Evolutionary conservation across 2,113 vertebrate genomes (phyloP), one percentile per base, ranked within the genome.

Genomic region (Romanogobio albipinnatus): DNA sequence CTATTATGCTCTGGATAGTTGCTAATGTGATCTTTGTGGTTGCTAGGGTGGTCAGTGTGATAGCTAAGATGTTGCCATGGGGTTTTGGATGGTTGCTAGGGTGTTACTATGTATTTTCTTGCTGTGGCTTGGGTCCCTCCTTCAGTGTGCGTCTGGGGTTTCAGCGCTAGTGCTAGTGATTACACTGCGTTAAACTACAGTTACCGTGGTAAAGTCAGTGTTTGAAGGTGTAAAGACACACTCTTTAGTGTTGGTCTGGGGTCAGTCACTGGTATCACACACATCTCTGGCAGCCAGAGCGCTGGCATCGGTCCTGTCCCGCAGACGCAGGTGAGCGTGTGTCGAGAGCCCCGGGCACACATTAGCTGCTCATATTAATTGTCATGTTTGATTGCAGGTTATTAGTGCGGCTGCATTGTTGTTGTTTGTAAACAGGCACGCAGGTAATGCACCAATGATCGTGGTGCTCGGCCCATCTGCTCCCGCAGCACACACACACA

Each of bases 401-500:
- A 93, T 93, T 92, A 94, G 90, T 90, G 75, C 88, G 89, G 88
- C 89, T 88, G 91, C 82, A 93, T 94, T 93, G 94, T 94, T 93
- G 90, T 89, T 89, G 93, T 93, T 93, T 90, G 90, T 93, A 93
- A 92, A 93, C 94, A 93, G 89, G 92, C 93, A 89, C 29, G 79
- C 94, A 94, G 94, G 94, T 95, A 95, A 94, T 93, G 93, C 87
- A 89, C 90, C 88, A 89, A 92, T 94, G 93, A 95, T 94, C 87
- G 90, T 76, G 90, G 87, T 66, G 83, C 91, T 86, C 92, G 89
- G 90, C 92, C 93, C 94, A 93, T 94, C 94, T 94, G 94, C 90
- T 94, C 91, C 76, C 79, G 66, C 76, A 70, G 49, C 83, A 70
- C 24, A 64, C 83, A 59, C 82, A 83, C 24, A 73, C 66, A 81